Evolutionary conservation across 23 tunicate genomes (phyloP).

Genomic region (Aplidium turbinatum): DNA sequence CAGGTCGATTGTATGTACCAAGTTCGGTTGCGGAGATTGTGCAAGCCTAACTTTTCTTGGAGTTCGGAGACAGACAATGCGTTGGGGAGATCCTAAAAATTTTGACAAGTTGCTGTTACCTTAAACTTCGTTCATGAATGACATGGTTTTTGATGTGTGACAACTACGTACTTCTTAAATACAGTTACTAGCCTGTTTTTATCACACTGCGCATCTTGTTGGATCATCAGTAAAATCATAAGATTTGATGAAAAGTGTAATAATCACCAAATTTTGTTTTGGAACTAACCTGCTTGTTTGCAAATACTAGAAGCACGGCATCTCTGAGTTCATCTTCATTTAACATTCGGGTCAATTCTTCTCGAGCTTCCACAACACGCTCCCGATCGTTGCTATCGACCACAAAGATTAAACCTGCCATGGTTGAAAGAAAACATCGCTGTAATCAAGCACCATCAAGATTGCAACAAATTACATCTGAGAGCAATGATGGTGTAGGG

Average conservation of each 20-base stretch:
- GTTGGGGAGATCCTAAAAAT: conserved; percentile 75
- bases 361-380: conserved; percentile 79
- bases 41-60: conserved; percentile 59
- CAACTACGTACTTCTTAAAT: too few relatives aligned
- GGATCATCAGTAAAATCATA: too few relatives aligned
- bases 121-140: too few relatives aligned
- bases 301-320: conserved; percentile 87
- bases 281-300: conserved; percentile 80
- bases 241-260: too few relatives aligned
- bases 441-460: too few relatives aligned
- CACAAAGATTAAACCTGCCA: conserved; percentile 75
- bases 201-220: too few relatives aligned
- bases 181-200: too few relatives aligned
- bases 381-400: conserved; percentile 94
- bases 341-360: conserved; percentile 83
- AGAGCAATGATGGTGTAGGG: too few relatives aligned
- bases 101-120: too few relatives aligned
- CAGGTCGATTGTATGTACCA: conserved; percentile 95
- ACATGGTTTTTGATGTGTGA: too few relatives aligned
- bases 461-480: too few relatives aligned
- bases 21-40: conserved; percentile 43
- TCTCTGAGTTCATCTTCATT: conserved; percentile 92
- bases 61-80: conserved; percentile 50
- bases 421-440: too few relatives aligned
- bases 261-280: background rate